A percentile compares a stretch with the other conserved stretches of the same genome.
These are phyloP conservation scores for Zoanthus solanderi DNA, from an alignment of 92 coral and sea anemone genomes.

Conservation along the genomic window DNA sequence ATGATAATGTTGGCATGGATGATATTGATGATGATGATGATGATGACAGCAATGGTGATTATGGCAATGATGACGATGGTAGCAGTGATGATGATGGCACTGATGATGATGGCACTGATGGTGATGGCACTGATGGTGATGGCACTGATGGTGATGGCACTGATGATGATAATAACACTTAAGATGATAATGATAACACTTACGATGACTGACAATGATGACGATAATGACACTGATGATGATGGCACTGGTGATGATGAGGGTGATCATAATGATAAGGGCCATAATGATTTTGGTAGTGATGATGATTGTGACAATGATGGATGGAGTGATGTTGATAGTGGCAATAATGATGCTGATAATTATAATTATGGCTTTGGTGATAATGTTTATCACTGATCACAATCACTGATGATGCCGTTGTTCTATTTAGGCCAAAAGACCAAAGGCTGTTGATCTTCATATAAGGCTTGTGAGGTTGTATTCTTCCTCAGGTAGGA, in stretches of 20 bases:
- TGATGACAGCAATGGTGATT: too few species aligned
- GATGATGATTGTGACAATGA: not conserved
- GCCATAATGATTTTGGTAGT: not conserved
- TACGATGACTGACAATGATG: not conserved
- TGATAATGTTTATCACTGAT: not conserved
- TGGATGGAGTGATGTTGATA: not conserved
- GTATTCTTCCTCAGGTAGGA: slow-evolving; percentile 60
- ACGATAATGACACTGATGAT: not conserved
- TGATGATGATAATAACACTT: not conserved
- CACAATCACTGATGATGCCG: not conserved
- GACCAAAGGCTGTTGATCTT: slow-evolving; percentile 85
- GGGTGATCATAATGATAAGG: not conserved
- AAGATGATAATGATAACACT: not conserved
- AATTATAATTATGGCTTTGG: not conserved
- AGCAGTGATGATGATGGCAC: too few species aligned
- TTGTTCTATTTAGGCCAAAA: slow-evolving; percentile 66
- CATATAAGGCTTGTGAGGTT: slow-evolving; percentile 86
- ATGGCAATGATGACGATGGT: too few species aligned
- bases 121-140: not conserved
- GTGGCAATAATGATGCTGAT: not conserved
- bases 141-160: not conserved
- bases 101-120: too few species aligned
- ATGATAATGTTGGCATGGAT: too few species aligned
- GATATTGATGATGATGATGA: too few species aligned
- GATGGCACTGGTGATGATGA: not conserved